Base-by-base conservation (phyloP, 2,797 vertebrate species). In the Cottoperca gobio region DNA sequence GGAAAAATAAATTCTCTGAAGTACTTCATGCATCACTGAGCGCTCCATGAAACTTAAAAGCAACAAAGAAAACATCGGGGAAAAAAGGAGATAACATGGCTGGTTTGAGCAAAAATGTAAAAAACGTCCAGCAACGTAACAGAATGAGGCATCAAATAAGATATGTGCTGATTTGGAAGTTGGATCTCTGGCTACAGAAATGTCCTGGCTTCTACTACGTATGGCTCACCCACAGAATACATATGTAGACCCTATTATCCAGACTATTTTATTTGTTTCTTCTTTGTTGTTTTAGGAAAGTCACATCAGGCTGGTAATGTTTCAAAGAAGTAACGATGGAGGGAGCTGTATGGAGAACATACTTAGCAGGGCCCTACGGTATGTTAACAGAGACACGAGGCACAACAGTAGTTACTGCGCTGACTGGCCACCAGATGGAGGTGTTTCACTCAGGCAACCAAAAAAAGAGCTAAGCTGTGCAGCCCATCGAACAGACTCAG, bases 101-200 rank as follows among this genome's bases (percentile, higher is more conserved):
- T 83, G 82, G 82, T 86, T 84, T 80, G 76, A 83, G 70, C 31
- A 87, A 86, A 89, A 89, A 90, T 81, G 75, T 82, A 80, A 91
- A 82, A 91, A 92, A 89, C 74, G 65, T 70, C 86, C 88, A 74
- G 85, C 82, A 88, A 92, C 58, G 40, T 21, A 93, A 93, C 61
- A 88, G 60, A 89, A 91, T 89, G 88, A 91, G 85, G 83, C 82
- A 81, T 91, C 74, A 85, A 87, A 89, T 89, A 89, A 82, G 76
- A 84, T 73, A 59, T 83, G 89, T 90, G 89, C 90, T 93, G 93
- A 93, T 94, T 93, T 94, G 93, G 92, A 93, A 92, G 87, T 80
- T 88, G 70, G 58, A 87, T 92, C 76, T 88, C 75, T 76, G 84
- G 86, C 86, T 84, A 75, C 86, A 86, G 82, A 81, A 82, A 86